Percentiles rank a stretch among this genome's conserved stretches.
These are phyloP conservation scores for Prosapia bicincta DNA, from an alignment of 2,888 invertebrate genomes.

Conservation along the genomic window DNA sequence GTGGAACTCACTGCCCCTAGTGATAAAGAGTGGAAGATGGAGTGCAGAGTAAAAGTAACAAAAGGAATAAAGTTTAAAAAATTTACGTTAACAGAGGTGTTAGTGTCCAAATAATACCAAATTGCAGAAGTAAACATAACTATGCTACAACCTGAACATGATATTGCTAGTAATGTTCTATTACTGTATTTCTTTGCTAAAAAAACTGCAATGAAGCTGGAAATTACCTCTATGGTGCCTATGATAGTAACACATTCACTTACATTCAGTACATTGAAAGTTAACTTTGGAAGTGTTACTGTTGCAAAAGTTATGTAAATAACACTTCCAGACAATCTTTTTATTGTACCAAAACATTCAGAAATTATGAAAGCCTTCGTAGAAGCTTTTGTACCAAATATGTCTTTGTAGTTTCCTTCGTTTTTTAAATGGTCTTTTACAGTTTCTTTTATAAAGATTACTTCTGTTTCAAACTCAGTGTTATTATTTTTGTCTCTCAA, in stretches of 20 bases:
- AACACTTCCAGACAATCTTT: slow-evolving; percentile 62
- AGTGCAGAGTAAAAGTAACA: slow-evolving; percentile 55
- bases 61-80: slow-evolving; percentile 41
- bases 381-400: slow-evolving; percentile 54
- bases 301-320: slow-evolving; percentile 61
- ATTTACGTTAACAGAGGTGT: slow-evolving; percentile 29
- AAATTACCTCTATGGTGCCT: slow-evolving; percentile 56
- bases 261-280: slow-evolving; percentile 49
- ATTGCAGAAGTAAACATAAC: slow-evolving; percentile 30
- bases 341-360: slow-evolving; percentile 54
- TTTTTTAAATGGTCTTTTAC: slow-evolving; percentile 47
- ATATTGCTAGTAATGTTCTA: slow-evolving; percentile 58
- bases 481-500: slow-evolving; percentile 46
- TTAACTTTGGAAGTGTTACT: slow-evolving; percentile 54
- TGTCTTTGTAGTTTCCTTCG: slow-evolving; percentile 52
- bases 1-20: slow-evolving; percentile 59
- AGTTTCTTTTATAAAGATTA: slow-evolving; percentile 42
- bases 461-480: slow-evolving; percentile 44
- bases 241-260: slow-evolving; percentile 57
- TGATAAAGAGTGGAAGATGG: slow-evolving; percentile 56
- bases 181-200: slow-evolving; percentile 63
- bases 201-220: slow-evolving; percentile 54
- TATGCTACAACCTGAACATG: slow-evolving; percentile 41
- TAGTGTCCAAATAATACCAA: slow-evolving; percentile 32
- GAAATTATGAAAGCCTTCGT: slow-evolving; percentile 61